Percentiles rank a stretch among this genome's conserved stretches.
phyloP scores from a whole-genome alignment of 2,797 vertebrate genomes.

The Hirundo rustica region DNA sequence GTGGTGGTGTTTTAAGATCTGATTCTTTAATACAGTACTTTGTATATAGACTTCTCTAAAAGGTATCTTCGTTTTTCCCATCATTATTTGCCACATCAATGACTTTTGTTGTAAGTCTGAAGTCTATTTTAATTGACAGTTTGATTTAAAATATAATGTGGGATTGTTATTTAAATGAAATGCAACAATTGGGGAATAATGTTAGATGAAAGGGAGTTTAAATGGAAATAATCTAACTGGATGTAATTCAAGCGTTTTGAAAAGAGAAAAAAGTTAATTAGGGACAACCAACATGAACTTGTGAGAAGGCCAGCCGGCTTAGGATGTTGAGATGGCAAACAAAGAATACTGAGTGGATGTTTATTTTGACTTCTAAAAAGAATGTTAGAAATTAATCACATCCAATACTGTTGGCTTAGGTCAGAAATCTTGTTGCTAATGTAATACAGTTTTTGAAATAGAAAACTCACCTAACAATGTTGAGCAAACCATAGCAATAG shows the following conservation, averaged over 20 bases:
- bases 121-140: constrained; percentile 5
- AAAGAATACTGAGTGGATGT: constrained; percentile 31
- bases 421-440: constrained; percentile 42
- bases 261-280: constrained; percentile 14
- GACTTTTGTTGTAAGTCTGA: neutral
- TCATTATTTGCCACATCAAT: neutral
- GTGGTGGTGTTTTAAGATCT: neutral
- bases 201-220: constrained; percentile 14
- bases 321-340: constrained; percentile 38
- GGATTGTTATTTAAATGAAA: constrained; percentile 40
- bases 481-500: constrained; percentile 28
- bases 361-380: constrained; percentile 55
- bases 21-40: neutral
- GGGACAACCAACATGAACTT: neutral
- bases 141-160: constrained; percentile 16
- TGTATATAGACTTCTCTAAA: neutral
- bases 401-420: constrained; percentile 22
- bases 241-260: neutral
- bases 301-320: neutral
- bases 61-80: neutral
- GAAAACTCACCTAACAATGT: neutral
- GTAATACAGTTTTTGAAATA: neutral
- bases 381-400: constrained; percentile 50
- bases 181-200: neutral
- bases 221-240: neutral